These are phyloP conservation scores for Nomada hirtipes DNA, from an alignment of 2,888 invertebrate genomes.

Conservation along the genomic window DNA sequence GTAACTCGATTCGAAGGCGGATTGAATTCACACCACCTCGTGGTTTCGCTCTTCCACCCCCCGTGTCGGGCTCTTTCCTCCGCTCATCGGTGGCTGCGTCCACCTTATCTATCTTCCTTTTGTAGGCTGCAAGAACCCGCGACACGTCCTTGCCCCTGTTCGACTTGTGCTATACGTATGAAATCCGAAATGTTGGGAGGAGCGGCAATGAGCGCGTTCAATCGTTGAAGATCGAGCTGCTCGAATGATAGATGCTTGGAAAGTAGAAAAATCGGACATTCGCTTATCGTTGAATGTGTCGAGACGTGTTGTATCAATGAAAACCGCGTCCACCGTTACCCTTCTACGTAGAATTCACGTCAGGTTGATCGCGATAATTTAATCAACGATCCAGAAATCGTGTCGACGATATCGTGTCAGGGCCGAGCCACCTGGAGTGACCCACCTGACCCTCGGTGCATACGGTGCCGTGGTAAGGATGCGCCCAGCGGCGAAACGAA, in stretches of 20 bases:
- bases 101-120: slow-evolving; percentile 45
- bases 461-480: slow-evolving; percentile 48
- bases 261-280: neutral
- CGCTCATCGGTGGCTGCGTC: slow-evolving; percentile 4
- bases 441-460: slow-evolving; percentile 70
- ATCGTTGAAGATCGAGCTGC: neutral
- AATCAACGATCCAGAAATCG: slow-evolving; percentile 69
- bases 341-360: slow-evolving; percentile 9
- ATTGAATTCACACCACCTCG: slow-evolving; percentile 54
- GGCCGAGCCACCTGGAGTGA: slow-evolving; percentile 72
- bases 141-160: slow-evolving; percentile 18
- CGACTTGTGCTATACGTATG: slow-evolving; percentile 22
- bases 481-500: slow-evolving; percentile 6
- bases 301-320: neutral
- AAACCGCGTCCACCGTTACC: slow-evolving; percentile 10
- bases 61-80: neutral
- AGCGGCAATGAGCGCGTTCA: too few species aligned
- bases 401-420: slow-evolving; percentile 70
- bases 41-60: slow-evolving; percentile 14
- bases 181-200: neutral
- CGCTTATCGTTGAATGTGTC: neutral
- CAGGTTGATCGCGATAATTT: slow-evolving; percentile 67
- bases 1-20: slow-evolving; percentile 73
- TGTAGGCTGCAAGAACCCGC: slow-evolving; percentile 1
- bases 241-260: neutral